These are phyloP conservation scores for Urocolius indicus DNA, from an alignment of 2,113 vertebrate genomes.

Conservation along the genomic window DNA sequence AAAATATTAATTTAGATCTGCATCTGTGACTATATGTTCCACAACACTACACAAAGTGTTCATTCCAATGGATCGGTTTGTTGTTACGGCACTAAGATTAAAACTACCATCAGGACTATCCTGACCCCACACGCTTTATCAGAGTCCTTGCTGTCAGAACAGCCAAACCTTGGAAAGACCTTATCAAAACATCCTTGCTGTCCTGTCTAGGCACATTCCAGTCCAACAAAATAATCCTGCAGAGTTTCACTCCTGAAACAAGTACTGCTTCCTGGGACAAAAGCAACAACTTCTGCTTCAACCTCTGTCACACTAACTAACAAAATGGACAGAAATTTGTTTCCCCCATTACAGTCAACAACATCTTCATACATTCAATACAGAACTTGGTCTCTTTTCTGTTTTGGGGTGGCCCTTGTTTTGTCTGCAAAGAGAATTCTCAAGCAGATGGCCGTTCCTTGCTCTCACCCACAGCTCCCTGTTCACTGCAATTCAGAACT, in stretches of 20 bases:
- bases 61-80: not conserved
- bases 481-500: not conserved
- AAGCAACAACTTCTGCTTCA: not conserved
- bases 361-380: not conserved
- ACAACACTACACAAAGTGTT: not conserved
- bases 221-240: not conserved
- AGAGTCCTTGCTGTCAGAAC: conserved; percentile 2
- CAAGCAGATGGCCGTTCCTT: not conserved
- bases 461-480: not conserved
- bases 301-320: not conserved
- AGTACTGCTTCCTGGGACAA: not conserved
- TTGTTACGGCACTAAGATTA: not conserved
- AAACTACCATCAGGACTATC: not conserved
- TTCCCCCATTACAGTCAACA: not conserved
- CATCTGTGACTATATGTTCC: not conserved
- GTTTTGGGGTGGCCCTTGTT: not conserved
- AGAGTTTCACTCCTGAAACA: not conserved
- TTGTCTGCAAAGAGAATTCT: not conserved
- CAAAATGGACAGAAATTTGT: not conserved
- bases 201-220: conserved; percentile 3
- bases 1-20: not conserved
- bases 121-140: not conserved
- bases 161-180: conserved; percentile 26
- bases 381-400: not conserved
- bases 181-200: conserved; percentile 18